A percentile compares a stretch with the other conserved stretches of the same genome.
phyloP scores from a whole-genome alignment of 2,797 vertebrate genomes.

The Hydrolagus colliei region DNA sequence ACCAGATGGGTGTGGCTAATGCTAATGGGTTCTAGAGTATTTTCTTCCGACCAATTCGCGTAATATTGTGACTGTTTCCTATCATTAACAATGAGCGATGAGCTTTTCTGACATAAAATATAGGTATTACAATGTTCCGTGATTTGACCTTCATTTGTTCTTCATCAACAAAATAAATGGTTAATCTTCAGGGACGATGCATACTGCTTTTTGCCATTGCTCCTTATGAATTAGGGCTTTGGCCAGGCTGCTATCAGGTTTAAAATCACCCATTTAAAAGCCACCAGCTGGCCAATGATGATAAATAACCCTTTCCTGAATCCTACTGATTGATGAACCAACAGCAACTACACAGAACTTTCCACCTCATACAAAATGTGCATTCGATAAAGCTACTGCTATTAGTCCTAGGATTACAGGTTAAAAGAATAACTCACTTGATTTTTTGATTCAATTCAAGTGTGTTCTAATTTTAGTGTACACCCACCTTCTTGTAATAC shows the following conservation, averaged over 20 bases:
- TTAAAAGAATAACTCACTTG: slow-evolving; percentile 21
- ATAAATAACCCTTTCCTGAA: slow-evolving; percentile 47
- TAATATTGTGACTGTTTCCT: not conserved
- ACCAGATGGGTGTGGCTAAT: too few relatives aligned
- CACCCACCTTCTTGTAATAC: not conserved
- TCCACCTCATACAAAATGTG: not conserved
- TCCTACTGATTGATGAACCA: slow-evolving; percentile 9
- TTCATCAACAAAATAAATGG: slow-evolving; percentile 49
- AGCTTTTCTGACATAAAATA: slow-evolving; percentile 23
- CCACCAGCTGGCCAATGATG: slow-evolving; percentile 55
- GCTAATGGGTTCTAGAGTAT: too few relatives aligned
- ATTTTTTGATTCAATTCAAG: not conserved
- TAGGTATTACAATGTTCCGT: slow-evolving; percentile 29
- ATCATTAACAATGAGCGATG: not conserved
- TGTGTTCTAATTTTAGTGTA: slow-evolving; percentile 2
- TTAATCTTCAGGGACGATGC: slow-evolving; percentile 52
- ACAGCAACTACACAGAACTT: not conserved
- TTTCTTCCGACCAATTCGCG: not conserved
- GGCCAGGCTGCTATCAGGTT: slow-evolving; percentile 52
- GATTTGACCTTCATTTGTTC: slow-evolving; percentile 54
- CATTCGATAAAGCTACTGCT: not conserved
- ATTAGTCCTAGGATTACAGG: not conserved
- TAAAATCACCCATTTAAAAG: slow-evolving; percentile 56
- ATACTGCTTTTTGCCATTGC: slow-evolving; percentile 53
- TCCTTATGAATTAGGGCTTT: slow-evolving; percentile 47